Evolutionary conservation across 2,113 vertebrate genomes (phyloP).

Genomic region (Cricetomys ansorgei): DNA sequence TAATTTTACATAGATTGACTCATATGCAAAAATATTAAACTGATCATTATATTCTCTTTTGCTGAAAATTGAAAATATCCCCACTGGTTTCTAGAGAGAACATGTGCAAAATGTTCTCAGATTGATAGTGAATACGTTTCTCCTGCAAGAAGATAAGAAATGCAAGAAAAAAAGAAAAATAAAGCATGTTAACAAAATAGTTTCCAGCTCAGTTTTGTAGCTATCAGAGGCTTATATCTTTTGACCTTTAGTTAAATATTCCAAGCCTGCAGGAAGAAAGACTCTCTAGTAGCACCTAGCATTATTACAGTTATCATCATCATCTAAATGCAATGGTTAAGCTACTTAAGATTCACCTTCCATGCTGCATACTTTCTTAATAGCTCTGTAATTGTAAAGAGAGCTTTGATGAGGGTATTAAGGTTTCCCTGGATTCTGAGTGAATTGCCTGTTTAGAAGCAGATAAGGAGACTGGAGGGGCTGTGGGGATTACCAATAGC

Average conservation of each 20-base stretch:
- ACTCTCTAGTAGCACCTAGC: constrained; percentile 22
- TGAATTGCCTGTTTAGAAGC: constrained; percentile 54
- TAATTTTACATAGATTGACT: neutral
- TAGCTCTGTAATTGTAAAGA: constrained; percentile 71
- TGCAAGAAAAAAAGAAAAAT: neutral
- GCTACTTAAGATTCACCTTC: constrained; percentile 75
- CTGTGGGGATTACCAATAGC: constrained; percentile 58
- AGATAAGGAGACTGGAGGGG: constrained; percentile 66
- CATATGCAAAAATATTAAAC: neutral
- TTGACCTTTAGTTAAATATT: constrained; percentile 72
- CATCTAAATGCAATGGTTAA: constrained; percentile 65
- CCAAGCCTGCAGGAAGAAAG: constrained; percentile 46
- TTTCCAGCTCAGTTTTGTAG: constrained; percentile 29
- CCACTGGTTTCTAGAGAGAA: neutral
- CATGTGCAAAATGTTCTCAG: neutral
- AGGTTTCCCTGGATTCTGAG: constrained; percentile 48
- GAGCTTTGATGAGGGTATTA: constrained; percentile 71
- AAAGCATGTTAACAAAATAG: constrained; percentile 7
- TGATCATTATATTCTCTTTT: neutral
- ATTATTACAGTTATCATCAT: constrained; percentile 71
- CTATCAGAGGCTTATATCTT: constrained; percentile 58
- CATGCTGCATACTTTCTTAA: constrained; percentile 61
- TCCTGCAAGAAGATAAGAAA: neutral
- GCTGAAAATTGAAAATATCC: neutral
- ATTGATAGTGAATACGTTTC: neutral